These are phyloP conservation scores for Furnarius figulus DNA, from an alignment of 2,113 vertebrate genomes.

Conservation along the genomic window DNA sequence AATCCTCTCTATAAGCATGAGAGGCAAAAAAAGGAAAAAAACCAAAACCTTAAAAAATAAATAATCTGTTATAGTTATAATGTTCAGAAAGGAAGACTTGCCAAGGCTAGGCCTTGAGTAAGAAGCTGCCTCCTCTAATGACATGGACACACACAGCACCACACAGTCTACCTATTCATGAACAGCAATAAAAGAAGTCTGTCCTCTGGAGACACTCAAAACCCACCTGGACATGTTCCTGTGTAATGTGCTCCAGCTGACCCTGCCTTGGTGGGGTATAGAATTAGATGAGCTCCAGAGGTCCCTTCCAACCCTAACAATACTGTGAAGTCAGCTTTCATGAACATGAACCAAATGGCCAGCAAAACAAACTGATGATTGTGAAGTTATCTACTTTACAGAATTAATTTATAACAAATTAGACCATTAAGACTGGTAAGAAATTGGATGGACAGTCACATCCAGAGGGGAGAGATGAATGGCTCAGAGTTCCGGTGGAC, in stretches of 20 bases:
- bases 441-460: neutral
- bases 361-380: neutral
- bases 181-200: neutral
- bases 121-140: neutral
- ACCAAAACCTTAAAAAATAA: neutral
- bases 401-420: neutral
- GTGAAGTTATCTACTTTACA: neutral
- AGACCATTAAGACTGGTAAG: neutral
- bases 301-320: neutral
- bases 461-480: neutral
- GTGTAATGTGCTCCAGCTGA: accelerated
- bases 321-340: neutral
- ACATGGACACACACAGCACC: accelerated
- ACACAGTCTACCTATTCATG: neutral
- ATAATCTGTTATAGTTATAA: neutral
- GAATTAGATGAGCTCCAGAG: neutral
- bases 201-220: neutral
- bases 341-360: neutral
- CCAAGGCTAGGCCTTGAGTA: neutral
- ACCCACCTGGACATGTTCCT: accelerated
- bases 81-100: neutral
- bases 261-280: neutral
- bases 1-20: neutral
- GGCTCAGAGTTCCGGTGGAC: neutral
- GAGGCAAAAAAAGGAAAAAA: neutral